Base-by-base conservation (phyloP, 2,113 vertebrate species). In the Dromas ardeola region DNA sequence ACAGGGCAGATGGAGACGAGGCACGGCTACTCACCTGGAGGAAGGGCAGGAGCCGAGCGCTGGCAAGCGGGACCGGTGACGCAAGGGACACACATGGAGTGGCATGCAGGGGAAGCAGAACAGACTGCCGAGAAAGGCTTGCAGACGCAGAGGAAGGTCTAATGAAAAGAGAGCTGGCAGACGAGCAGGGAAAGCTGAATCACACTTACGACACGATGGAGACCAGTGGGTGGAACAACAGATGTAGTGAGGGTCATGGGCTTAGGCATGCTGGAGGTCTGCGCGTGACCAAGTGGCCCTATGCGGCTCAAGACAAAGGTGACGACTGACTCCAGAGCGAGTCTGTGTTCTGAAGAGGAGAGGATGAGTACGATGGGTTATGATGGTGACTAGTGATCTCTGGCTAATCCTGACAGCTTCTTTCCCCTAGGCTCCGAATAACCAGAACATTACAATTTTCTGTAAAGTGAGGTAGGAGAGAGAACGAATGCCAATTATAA, bases 181-280 rank as follows among this genome's bases (percentile, higher is more conserved):
- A 59, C 21, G 7, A 92, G 88, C 85, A 88, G 88, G 88, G 81
- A 88, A 79, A 62, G 88, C 86, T 92, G 95, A 96, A 61, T 95
- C 94, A 93, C 90, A 95, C 96, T 95, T 95, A 97, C 77, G 7
- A 97, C 89, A 77, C 0, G 43, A 94, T 93, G 96, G 92, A 97
- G 96, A 94, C 91, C 96, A 94, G 93, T 76, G 91, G 92, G 95
- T 84, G 88, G 97, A 93, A 89, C 76, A 84, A 89, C 91, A 96
- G 87, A 93, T 93, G 93, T 27, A 95, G 93, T 73, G 95, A 95
- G 93, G 89, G 93, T 90, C 94, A 97, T 63, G 91, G 62, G 71
- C 89, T 94, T 87, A 82, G 94, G 77, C 95, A 97, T 93, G 93
- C 95, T 91, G 94, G 62, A 95, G 74, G 59, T 49, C 81, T 93